phyloP scores from a whole-genome alignment of 2,888 invertebrate genomes.

The Dasysyrphus tricinctus region DNA sequence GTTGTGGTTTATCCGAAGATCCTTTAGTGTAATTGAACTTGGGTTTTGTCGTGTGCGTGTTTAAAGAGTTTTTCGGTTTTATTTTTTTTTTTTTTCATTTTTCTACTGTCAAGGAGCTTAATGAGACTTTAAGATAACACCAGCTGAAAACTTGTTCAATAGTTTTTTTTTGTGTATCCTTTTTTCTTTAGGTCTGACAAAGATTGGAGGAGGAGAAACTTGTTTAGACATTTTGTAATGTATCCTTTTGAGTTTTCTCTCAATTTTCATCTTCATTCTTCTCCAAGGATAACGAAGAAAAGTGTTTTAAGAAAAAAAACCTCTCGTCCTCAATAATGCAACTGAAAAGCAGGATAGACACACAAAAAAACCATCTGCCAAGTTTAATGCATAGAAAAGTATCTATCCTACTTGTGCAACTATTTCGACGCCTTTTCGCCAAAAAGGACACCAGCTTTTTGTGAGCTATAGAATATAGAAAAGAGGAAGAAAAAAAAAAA shows the following conservation, averaged over 20 bases:
- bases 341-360: slow-evolving; percentile 15
- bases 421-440: slow-evolving; percentile 36
- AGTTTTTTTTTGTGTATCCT: slow-evolving; percentile 1
- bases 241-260: slow-evolving; percentile 31
- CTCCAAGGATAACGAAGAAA: slow-evolving; percentile 23
- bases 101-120: slow-evolving; percentile 35
- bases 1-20: slow-evolving; percentile 18
- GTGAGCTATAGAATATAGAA: slow-evolving; percentile 15
- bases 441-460: slow-evolving; percentile 44
- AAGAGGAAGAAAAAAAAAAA: slow-evolving; percentile 13
- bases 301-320: slow-evolving; percentile 14
- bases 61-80: neutral
- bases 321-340: slow-evolving; percentile 34
- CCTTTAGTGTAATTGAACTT: slow-evolving; percentile 46
- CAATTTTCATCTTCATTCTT: slow-evolving; percentile 19
- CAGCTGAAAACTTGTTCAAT: slow-evolving; percentile 32
- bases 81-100: slow-evolving; percentile 3
- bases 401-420: slow-evolving; percentile 36
- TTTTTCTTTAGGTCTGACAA: neutral
- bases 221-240: slow-evolving; percentile 49
- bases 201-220: slow-evolving; percentile 21
- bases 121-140: slow-evolving; percentile 57
- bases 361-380: slow-evolving; percentile 29
- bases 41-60: slow-evolving; percentile 25
- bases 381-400: slow-evolving; percentile 43